A percentile compares a stretch with the other conserved stretches of the same genome.
phyloP scores from a whole-genome alignment of 1,140 invertebrate genomes.

The Scylla paramamosain region DNA sequence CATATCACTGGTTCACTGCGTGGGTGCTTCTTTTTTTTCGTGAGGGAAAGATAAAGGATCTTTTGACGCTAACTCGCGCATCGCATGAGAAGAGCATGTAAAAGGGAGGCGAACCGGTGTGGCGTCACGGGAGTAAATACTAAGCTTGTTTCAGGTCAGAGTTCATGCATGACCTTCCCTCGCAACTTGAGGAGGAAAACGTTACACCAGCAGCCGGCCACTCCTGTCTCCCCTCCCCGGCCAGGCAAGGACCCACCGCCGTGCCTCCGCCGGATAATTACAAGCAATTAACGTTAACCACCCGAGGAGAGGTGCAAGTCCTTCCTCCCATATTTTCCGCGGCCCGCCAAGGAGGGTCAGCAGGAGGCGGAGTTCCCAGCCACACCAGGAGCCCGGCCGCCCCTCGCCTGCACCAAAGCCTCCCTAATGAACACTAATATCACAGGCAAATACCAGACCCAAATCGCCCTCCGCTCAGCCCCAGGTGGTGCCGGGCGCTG shows the following conservation, averaged over 20 bases:
- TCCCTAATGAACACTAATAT: neutral
- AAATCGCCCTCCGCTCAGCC: no score
- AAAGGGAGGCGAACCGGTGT: neutral
- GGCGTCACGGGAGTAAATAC: neutral
- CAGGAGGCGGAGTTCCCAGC: neutral
- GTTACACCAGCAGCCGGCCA: neutral
- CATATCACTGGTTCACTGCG: no score
- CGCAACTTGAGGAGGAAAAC: constrained; percentile 12
- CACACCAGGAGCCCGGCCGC: no score
- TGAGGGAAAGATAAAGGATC: no score
- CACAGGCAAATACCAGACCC: no score
- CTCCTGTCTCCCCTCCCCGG: neutral
- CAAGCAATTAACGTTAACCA: constrained; percentile 22
- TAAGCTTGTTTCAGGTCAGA: neutral
- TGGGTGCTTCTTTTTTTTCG: no score
- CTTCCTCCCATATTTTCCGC: neutral
- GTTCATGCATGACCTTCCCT: neutral
- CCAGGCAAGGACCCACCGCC: neutral
- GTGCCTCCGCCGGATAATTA: neutral
- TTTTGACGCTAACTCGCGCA: no score
- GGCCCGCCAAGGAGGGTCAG: neutral
- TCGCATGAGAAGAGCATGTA: no score
- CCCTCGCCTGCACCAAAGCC: neutral
- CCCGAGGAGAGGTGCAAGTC: neutral
- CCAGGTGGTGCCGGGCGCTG: no score